Base-by-base conservation (phyloP, 2,888 invertebrate species). In the Heliconius ismenius region DNA sequence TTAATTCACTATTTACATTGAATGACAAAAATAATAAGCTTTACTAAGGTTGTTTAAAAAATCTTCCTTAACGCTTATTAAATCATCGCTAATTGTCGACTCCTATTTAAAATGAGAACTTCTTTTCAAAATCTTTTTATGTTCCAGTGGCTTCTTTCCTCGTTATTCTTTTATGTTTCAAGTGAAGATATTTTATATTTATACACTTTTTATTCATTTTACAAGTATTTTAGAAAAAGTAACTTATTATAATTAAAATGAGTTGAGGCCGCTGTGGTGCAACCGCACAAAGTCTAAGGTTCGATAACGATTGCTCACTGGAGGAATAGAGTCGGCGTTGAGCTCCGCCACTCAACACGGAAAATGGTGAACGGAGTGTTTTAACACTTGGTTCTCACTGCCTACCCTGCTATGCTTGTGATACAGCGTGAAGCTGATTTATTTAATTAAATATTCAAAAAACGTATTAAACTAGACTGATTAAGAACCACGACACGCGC, bases 31-130 rank as follows among this genome's bases (percentile, higher is more conserved):
- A 60, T 60, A 24, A 58, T 58, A n/a, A 58, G 3, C 21, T 24
- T 58, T n/a, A 10, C n/a, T 24, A 15, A 60, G 0, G 0, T 24
- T 60, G 13, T 13, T 24, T 3, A 24, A 24, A 60, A 64, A 18
- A 15, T 10, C 32, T 18, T 9, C 32, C 18, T 64, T 21, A 64
- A 32, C 39, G 26, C 18, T 58, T 70, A 70, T 58, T 58, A 58
- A 70, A 70, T 58, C 18, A 49, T 70, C 70, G 58, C 58, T 70
- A 70, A 70, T 70, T 70, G 70, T 70, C 58, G 32, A 58, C 28
- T 58, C 54, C n/a, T 58, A 49, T 32, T 58, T 70, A 58, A 69
- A 58, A 28, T 26, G 70, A 32, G 58, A 28, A 58, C 7, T 32
- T 70, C 54, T 70, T 68, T 68, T 24, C 26, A 26, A 49, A 10